Base-by-base conservation (phyloP, 2,797 vertebrate genomes). In the Pangasius sanitwongsei region DNA sequence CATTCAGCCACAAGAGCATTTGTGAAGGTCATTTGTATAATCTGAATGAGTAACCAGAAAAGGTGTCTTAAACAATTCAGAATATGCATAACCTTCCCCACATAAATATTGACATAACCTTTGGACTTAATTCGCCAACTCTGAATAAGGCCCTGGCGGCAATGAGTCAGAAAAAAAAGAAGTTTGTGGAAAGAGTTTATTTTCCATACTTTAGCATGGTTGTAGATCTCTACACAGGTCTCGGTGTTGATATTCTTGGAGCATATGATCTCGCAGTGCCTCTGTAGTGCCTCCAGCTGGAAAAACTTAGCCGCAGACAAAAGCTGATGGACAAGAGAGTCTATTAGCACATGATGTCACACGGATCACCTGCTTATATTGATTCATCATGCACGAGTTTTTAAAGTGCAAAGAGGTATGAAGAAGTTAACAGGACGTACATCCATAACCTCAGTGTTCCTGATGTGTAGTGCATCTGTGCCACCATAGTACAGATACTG, bases 191-290 rank as follows among this genome's bases (percentile, higher is more conserved):
- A 48, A 48, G 48, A 48, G 15, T 48, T 55, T 92, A 37, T 70
- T 53, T 70, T 23, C 1, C 48, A 28, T 94, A 99, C 98, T 98
- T 99, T 99, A 92, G 98, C 98, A 87, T 99, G 98, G 93, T 97
- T 99, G 97, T 99, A 99, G 95, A 99, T 96, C 93, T 99, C 98
- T 93, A 99, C 98, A 74, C 98, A 99, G 83, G 98, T 99, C 90
- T 99, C 98, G 0, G 97, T 98, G 92, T 97, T 99, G 93, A 99
- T 98, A 94, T 98, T 98, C 94, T 99, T 99, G 69, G 98, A 97
- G 89, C 98, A 99, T 94, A 99, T 98, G 0, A 98, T 98, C 96
- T 99, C 99, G 94, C 99, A 99, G 96, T 99, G 98, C 92, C 98
- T 97, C 96, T 99, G 99, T 91, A 99, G 94, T 37, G 98, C 97